Evolutionary conservation across 2,113 vertebrate genomes (phyloP).

Genomic region (Vicugna pacos): DNA sequence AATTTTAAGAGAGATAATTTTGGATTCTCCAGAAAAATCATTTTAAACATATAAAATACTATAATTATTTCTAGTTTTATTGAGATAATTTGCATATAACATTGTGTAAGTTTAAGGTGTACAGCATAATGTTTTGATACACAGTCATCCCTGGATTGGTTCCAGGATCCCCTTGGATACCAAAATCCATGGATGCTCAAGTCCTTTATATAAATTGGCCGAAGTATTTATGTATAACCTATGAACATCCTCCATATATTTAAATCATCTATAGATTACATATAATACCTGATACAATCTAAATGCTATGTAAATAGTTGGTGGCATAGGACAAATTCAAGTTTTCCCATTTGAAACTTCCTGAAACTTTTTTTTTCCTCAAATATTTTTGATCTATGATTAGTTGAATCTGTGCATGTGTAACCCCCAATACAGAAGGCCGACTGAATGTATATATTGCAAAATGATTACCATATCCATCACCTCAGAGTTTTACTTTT

Average conservation of each 20-base stretch:
- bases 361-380: background rate
- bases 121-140: background rate
- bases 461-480: background rate
- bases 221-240: too few species aligned
- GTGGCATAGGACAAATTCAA: background rate
- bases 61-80: background rate
- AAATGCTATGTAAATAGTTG: background rate
- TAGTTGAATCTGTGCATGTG: background rate
- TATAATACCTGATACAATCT: too few species aligned
- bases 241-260: too few species aligned
- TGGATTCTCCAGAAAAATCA: background rate
- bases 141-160: too few species aligned
- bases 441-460: background rate
- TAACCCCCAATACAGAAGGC: background rate
- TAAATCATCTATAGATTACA: too few species aligned
- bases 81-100: background rate
- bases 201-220: too few species aligned
- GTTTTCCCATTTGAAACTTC: background rate
- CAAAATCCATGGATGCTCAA: too few species aligned
- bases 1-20: slow-evolving; percentile 16
- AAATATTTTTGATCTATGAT: background rate
- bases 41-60: slow-evolving; percentile 35
- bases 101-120: background rate
- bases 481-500: background rate
- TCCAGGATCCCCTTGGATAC: too few species aligned